Conservation (phyloP, 1,140 invertebrate species). For the Leptopilina boulardi region DNA sequence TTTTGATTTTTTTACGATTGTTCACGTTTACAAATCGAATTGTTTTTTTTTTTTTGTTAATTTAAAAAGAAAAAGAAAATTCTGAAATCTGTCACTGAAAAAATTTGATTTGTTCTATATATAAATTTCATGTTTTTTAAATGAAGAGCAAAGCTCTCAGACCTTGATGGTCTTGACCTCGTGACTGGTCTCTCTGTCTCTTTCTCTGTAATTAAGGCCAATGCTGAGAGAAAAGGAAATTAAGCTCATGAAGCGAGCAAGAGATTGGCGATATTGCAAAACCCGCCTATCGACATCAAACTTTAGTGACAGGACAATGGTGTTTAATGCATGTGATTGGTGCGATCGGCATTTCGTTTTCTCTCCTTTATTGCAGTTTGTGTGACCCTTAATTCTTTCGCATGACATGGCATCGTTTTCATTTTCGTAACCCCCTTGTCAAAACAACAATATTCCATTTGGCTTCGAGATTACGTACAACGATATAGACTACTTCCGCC, state of each 20-base stretch:
- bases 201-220: conserved; percentile 23
- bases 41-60: no score
- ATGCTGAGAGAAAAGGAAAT: conserved; percentile 23
- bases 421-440: conserved; percentile 20
- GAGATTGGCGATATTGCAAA: conserved; percentile 4
- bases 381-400: conserved; percentile 30
- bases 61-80: no score
- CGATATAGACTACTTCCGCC: conserved; percentile 10
- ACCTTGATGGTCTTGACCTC: conserved; percentile 9
- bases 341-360: conserved; percentile 33
- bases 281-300: conserved; percentile 25
- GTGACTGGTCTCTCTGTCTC: no score
- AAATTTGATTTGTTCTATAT: not conserved
- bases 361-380: conserved; percentile 6
- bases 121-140: not conserved
- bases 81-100: not conserved
- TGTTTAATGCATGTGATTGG: conserved; percentile 24
- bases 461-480: conserved; percentile 29
- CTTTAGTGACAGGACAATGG: conserved; percentile 27
- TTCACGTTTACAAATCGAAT: no score
- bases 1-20: no score
- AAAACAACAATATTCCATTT: conserved; percentile 32
- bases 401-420: conserved; percentile 21
- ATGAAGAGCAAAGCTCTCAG: not conserved
- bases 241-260: not conserved